Base-by-base conservation (phyloP, 2,113 vertebrate species). In the Gymnogyps californianus region DNA sequence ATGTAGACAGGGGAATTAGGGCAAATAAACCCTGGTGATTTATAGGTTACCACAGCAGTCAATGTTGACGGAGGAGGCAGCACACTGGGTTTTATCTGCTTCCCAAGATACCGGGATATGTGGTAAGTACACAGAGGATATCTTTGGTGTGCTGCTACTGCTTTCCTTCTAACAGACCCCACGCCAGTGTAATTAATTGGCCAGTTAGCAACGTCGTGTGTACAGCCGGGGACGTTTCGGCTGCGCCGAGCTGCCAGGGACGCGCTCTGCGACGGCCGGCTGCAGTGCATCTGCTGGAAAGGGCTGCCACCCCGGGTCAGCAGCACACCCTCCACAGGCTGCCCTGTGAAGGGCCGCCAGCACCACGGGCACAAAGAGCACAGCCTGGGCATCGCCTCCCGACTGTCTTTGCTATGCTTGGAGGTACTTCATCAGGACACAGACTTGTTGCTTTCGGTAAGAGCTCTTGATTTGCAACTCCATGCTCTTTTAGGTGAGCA, bases 1-100 rank as follows among this genome's bases (percentile, higher is more conserved):
- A 25, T 1, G 34, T 1, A 28, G 89, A 79, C 69, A 75, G 61
- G 69, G 40, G 92, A 93, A 93, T 96, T 89, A 94, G 32, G 83
- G 77, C 80, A 91, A 95, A 89, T 86, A 84, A 82, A 32, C 31
- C 83, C 78, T 46, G 70, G 47, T 92, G 94, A 93, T 94, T 96
- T 91, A 96, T n/a, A 69, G 65, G 28, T 36, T 79, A 61, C 69
- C 69, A 61, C 83, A 91, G 86, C 83, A 85, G 59, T 17, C 44
- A 49, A 1, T 0, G 3, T 10, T 58, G 44, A 29, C 71, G 34
- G 64, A 46, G 51, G 77, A 76, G 31, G 69, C 72, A 94, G 64
- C n/a, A 85, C 71, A 40, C 47, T 12, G 78, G 16, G 8, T 32
- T 95, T 88, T 54, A 70, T 85, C 74, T 72, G 36, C 70, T 69